Base-by-base conservation (phyloP, 2,888 invertebrate genomes). In the Tyria jacobaeae region DNA sequence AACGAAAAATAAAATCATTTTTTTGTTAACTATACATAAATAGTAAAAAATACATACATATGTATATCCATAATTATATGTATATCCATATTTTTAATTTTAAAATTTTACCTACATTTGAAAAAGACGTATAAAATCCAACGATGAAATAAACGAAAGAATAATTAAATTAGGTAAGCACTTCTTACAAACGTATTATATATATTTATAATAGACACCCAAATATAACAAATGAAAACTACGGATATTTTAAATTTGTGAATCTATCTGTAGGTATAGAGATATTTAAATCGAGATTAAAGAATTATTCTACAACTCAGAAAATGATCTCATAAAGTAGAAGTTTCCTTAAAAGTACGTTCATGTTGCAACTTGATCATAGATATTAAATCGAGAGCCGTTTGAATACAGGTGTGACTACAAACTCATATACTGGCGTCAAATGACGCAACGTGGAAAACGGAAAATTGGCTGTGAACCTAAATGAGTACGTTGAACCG, bases 401-500 rank as follows among this genome's bases (percentile, higher is more conserved):
- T 54, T 55, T 68, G 64, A 56, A 59, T 61, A 41, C 64, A 56
- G 57, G 60, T 62, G 64, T 56, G 35, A 53, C 68, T 62, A 65
- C 64, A 60, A 39, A 66, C 64, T 70, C 73, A 69, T 73, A 60
- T 73, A 69, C 73, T 68, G 73, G 75, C 71, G 55, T 63, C 79
- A 72, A 71, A 76, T 80, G 78, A 73, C 78, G 80, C 83, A 77
- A 80, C 75, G 80, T 85, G 86, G 82, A 89, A 91, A 90, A 86
- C 79, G 86, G 90, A 88, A 90, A 91, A 90, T 86, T 82, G 75
- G 75, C 73, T 73, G 79, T 77, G 81, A 84, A 82, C 85, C 84
- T 80, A 84, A 84, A 84, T 86, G 79, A 76, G 91, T 84, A 76
- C 91, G 79, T 84, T 90, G 90, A 91, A 89, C 90, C 79, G 76